These are phyloP conservation scores for Eremobia ochroleuca DNA, from an alignment of 2,888 invertebrate species.

Conservation along the genomic window DNA sequence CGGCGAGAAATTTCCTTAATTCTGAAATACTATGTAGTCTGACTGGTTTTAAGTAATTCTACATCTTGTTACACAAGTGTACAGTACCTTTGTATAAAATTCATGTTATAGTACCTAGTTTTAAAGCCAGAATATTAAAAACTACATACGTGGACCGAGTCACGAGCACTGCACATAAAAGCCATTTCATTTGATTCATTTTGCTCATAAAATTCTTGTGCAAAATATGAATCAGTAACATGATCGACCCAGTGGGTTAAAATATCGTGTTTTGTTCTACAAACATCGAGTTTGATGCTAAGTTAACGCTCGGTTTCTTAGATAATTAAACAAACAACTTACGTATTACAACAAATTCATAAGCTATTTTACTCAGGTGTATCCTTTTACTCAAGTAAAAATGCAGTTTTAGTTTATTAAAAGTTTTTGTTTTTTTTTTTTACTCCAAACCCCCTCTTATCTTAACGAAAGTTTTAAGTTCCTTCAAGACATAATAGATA, in stretches of 20 bases:
- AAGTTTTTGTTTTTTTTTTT: too few species aligned
- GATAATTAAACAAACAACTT: background rate
- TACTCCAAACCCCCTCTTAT: too few species aligned
- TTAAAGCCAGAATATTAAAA: background rate
- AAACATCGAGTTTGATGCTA: background rate
- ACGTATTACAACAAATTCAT: background rate
- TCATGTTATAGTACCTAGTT: background rate
- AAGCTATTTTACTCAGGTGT: background rate
- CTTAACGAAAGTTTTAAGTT: too few species aligned
- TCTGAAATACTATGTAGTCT: background rate
- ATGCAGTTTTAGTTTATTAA: background rate
- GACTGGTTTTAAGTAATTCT: background rate
- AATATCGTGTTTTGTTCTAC: background rate
- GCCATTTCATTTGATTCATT: constrained; percentile 40
- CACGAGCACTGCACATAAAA: background rate
- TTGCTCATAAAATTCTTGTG: constrained; percentile 10
- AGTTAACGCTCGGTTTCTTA: background rate
- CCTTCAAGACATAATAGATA: too few species aligned
- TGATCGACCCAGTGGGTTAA: background rate
- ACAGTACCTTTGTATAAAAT: background rate
- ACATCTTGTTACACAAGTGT: background rate
- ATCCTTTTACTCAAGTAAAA: background rate
- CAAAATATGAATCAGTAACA: constrained; percentile 17
- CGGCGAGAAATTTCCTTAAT: too few species aligned
- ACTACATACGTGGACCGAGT: background rate